Evolutionary conservation across 2,113 vertebrate genomes (phyloP), one percentile per base, ranked within the genome.

Genomic region (Sphyrna mokarran): DNA sequence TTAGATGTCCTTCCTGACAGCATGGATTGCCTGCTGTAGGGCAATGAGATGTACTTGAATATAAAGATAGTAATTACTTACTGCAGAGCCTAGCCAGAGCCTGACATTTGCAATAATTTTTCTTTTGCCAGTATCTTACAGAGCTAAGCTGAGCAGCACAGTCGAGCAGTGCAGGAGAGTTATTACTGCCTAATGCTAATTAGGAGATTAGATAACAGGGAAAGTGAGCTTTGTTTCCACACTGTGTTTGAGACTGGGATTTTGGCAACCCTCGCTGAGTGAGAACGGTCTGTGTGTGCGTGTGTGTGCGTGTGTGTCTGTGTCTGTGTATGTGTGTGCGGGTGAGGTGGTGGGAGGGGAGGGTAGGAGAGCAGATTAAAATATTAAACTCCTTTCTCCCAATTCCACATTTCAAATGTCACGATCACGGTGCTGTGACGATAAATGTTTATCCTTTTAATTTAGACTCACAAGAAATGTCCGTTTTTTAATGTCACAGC

Each of bases 101-200:
- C 68, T 76, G 95, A 96, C 95, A 96, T 96, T 69, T 93, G 66
- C 76, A 96, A 91, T 54, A 29, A 96, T 93, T 96, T 93, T 96
- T 58, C 68, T 70, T 96, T 70, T 70, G 76, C 40, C 70, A 54
- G 54, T 91, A 93, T 23, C 78, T 85, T 66, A 95, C 68, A 72
- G 68, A 58, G 54, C n/a, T 96, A 43, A 69, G 70, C 63, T 40
- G 22, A 48, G 58, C 26, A 20, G 76, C 48, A 54, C 48, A 54
- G 48, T 54, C 48, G 48, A 54, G 54, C 58, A 63, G 54, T 68
- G 54, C 80, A 72, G 16, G 61, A 33, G 48, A 33, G 11, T 83
- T 83, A 83, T 83, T 83, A 83, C 80, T 43, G 18, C n/a, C 61
- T 37, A 85, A 95, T 87, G 26, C 22, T 10, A 70, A 78, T 48